phyloP scores from a whole-genome alignment of 2,888 invertebrate species.

The Zygogramma bicolorata region DNA sequence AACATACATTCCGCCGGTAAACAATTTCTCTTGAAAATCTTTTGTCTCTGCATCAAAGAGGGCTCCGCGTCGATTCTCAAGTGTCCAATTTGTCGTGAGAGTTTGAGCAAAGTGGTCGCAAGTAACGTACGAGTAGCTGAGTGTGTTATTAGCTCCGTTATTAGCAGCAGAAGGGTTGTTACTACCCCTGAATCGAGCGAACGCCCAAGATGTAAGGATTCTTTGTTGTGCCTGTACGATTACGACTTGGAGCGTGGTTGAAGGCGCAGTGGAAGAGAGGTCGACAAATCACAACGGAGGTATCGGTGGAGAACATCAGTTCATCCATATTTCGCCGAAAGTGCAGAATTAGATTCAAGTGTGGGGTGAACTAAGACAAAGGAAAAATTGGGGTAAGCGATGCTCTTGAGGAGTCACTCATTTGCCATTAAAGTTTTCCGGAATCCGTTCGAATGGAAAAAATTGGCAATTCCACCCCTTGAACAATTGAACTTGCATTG shows the following conservation, averaged over 20 bases:
- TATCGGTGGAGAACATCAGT: background rate
- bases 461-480: background rate
- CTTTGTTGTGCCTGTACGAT: background rate
- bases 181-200: slow-evolving; percentile 1
- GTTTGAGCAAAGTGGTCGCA: slow-evolving; percentile 12
- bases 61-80: background rate
- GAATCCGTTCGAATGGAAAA: background rate
- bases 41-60: background rate
- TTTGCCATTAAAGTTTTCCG: background rate
- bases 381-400: background rate
- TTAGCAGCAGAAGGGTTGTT: slow-evolving; percentile 22
- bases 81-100: slow-evolving; percentile 11
- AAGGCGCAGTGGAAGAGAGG: background rate
- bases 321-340: background rate
- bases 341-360: background rate
- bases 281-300: background rate
- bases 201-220: slow-evolving; percentile 1
- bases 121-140: background rate
- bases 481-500: background rate
- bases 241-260: background rate
- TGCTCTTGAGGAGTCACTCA: background rate
- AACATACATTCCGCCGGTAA: too few species aligned
- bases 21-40: background rate
- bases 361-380: background rate
- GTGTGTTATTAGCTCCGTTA: slow-evolving; percentile 9